phyloP scores from a whole-genome alignment of 2,113 vertebrate genomes.

The Tupaia tana region DNA sequence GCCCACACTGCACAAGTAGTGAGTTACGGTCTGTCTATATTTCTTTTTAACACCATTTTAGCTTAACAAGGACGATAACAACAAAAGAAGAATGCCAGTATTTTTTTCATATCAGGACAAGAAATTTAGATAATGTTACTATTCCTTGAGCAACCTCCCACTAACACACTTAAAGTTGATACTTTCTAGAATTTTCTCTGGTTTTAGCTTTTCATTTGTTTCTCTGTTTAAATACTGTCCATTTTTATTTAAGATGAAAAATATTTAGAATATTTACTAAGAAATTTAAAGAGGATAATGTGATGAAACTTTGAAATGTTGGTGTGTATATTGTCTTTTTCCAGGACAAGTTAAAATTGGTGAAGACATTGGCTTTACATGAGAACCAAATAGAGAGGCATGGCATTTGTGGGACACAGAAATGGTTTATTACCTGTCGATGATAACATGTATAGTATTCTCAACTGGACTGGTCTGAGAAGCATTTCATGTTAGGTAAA shows the following conservation, averaged over 20 bases:
- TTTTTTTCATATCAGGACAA: neutral
- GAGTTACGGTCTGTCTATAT: neutral
- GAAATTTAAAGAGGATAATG: neutral
- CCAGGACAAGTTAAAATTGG: neutral
- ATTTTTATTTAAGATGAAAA: neutral
- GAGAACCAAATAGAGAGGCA: too few species aligned
- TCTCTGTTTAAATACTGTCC: neutral
- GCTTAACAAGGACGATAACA: neutral
- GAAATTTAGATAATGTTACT: neutral
- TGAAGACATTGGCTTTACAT: neutral
- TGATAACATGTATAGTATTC: too few species aligned
- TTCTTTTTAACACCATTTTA: neutral
- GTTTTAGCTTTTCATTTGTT: neutral
- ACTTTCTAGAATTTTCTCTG: neutral
- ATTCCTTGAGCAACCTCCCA: neutral
- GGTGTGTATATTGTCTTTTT: neutral
- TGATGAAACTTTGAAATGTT: neutral
- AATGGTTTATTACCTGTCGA: too few species aligned
- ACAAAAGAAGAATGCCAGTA: neutral
- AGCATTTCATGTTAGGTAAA: too few species aligned
- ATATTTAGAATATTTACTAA: neutral
- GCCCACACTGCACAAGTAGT: neutral
- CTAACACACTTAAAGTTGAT: neutral
- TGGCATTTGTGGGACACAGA: too few species aligned
- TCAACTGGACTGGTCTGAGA: too few species aligned